A percentile compares a stretch with the other conserved stretches of the same genome.
phyloP scores from a whole-genome alignment of 2,113 vertebrate genomes.

The Rostratula benghalensis region DNA sequence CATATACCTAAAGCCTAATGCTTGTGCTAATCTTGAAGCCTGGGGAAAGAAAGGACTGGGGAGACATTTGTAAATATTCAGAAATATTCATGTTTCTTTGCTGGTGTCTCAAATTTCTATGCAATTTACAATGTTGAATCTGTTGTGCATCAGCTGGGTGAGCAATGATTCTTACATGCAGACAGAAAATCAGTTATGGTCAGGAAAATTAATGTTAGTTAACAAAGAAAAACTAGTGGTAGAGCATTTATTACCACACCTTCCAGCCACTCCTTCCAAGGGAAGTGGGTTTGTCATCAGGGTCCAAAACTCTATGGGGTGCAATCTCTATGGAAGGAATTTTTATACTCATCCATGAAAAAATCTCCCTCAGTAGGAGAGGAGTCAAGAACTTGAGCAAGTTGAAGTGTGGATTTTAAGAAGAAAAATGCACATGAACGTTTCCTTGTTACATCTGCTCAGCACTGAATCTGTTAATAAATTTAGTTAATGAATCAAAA shows the following conservation, averaged over 20 bases:
- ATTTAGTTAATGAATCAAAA: neutral
- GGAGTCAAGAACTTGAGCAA: neutral
- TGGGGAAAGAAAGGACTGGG: neutral
- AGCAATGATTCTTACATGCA: neutral
- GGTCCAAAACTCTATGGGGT: neutral
- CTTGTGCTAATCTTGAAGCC: neutral
- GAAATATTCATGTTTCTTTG: neutral
- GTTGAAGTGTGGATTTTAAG: neutral
- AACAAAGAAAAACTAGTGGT: neutral
- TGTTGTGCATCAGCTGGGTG: neutral
- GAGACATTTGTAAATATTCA: neutral
- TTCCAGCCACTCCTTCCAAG: neutral
- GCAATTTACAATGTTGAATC: neutral
- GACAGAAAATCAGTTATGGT: neutral
- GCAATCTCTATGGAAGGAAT: neutral
- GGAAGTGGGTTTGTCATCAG: neutral
- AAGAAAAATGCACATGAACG: neutral
- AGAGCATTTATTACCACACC: neutral
- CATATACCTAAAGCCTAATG: neutral
- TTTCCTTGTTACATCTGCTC: neutral
- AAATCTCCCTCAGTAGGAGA: neutral
- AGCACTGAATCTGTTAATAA: neutral
- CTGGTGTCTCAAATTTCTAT: neutral
- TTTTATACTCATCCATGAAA: neutral
- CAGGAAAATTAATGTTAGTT: neutral